phyloP scores from a whole-genome alignment of 2,113 vertebrate species.

The Rhombomys opimus region DNA sequence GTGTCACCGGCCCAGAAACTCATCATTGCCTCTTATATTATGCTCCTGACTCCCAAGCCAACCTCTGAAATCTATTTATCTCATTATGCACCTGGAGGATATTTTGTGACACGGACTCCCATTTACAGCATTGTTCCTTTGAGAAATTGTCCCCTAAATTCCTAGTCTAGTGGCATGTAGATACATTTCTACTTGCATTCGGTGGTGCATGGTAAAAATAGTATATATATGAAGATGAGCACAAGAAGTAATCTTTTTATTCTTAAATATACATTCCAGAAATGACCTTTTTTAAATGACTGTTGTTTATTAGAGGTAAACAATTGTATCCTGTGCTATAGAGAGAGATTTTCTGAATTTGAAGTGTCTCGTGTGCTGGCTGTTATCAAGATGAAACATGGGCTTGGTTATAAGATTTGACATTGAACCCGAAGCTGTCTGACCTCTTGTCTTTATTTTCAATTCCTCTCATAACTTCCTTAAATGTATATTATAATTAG shows the following conservation, averaged over 20 bases:
- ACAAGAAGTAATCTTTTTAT: conserved; percentile 24
- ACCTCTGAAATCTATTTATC: conserved; percentile 57
- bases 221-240: not conserved
- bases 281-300: not conserved
- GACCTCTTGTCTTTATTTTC: conserved; percentile 50
- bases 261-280: not conserved
- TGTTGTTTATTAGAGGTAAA: not conserved
- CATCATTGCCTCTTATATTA: conserved; percentile 63
- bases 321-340: not conserved
- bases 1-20: conserved; percentile 65
- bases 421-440: conserved; percentile 63
- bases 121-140: conserved; percentile 37
- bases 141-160: conserved; percentile 55
- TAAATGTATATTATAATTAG: conserved; percentile 24
- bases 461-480: not conserved
- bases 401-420: conserved; percentile 41
- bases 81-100: conserved; percentile 60
- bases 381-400: conserved; percentile 7
- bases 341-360: conserved; percentile 53
- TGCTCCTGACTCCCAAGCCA: conserved; percentile 55
- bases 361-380: not conserved
- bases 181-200: conserved; percentile 6
- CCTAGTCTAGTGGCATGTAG: conserved; percentile 32
- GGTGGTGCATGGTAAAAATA: not conserved
- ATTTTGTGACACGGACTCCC: conserved; percentile 20